These are phyloP conservation scores for Drosophila tanythrix DNA, from an alignment of 2,888 invertebrate species.

Conservation along the genomic window DNA sequence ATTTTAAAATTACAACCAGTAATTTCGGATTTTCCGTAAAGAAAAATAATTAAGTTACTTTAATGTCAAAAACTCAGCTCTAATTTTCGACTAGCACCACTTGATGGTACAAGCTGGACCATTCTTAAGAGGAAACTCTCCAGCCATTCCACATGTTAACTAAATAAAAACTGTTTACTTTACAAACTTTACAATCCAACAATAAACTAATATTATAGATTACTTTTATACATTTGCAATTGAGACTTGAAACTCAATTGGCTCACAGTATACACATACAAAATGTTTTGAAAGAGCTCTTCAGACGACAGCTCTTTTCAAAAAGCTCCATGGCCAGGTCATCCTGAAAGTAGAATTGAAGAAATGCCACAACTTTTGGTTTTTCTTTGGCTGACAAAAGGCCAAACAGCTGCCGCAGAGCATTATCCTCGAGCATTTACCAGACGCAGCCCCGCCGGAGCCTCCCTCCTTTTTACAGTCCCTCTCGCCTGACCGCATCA, in stretches of 20 bases:
- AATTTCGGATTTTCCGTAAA: not conserved
- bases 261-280: constrained; percentile 9
- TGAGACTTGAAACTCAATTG: constrained; percentile 37
- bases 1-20: not conserved
- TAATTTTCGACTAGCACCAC: not conserved
- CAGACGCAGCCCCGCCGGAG: not conserved
- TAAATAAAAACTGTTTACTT: not conserved
- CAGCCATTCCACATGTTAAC: not conserved
- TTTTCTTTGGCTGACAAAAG: constrained; percentile 69
- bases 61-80: not conserved
- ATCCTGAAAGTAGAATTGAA: constrained; percentile 2
- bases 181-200: not conserved
- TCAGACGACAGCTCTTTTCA: constrained; percentile 31
- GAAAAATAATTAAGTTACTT: not conserved
- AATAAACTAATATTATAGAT: constrained; percentile 6
- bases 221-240: constrained; percentile 33
- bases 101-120: not conserved
- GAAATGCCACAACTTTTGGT: constrained; percentile 47
- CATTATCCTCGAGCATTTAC: not conserved
- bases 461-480: not conserved
- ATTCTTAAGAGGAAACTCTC: not conserved
- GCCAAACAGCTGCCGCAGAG: constrained; percentile 56
- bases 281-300: constrained; percentile 7
- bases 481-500: constrained; percentile 67
- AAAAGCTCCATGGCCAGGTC: not conserved